These are phyloP conservation scores for Cyphomyrmex costatus DNA, from an alignment of 1,140 invertebrate species.

Conservation along the genomic window DNA sequence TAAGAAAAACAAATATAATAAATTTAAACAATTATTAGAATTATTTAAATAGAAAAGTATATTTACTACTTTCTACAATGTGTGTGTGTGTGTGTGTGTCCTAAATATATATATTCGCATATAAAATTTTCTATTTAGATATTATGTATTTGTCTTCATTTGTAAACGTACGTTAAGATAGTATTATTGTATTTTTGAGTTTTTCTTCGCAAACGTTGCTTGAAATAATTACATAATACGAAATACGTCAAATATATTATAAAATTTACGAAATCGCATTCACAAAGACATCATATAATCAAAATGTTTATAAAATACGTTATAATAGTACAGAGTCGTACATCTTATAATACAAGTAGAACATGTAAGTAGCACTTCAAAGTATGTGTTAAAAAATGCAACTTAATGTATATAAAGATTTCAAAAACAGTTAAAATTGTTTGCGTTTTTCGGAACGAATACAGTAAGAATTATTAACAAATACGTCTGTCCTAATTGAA, in stretches of 20 bases:
- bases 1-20: constrained; percentile 28
- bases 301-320: constrained; percentile 84
- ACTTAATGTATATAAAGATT: constrained; percentile 73
- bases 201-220: constrained; percentile 44
- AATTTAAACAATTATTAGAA: constrained; percentile 8
- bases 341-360: constrained; percentile 82
- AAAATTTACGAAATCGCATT: constrained; percentile 54
- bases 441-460: constrained; percentile 22
- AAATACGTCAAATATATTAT: constrained; percentile 54
- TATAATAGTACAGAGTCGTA: constrained; percentile 79
- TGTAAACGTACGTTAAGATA: constrained; percentile 66
- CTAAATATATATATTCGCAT: constrained; percentile 73
- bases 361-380: constrained; percentile 82
- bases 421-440: constrained; percentile 71
- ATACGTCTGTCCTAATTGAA: constrained; percentile 50
- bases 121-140: constrained; percentile 75
- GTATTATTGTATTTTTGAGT: constrained; percentile 56
- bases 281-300: constrained; percentile 71
- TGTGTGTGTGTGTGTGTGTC: constrained; percentile 23
- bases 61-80: constrained; percentile 46
- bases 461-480: constrained; percentile 42
- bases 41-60: constrained; percentile 51
- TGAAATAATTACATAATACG: constrained; percentile 62
- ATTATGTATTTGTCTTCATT: constrained; percentile 62
- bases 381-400: constrained; percentile 83